These are phyloP conservation scores for Triplophysa yarkandensis DNA, from an alignment of 2,797 vertebrate species.

Conservation along the genomic window DNA sequence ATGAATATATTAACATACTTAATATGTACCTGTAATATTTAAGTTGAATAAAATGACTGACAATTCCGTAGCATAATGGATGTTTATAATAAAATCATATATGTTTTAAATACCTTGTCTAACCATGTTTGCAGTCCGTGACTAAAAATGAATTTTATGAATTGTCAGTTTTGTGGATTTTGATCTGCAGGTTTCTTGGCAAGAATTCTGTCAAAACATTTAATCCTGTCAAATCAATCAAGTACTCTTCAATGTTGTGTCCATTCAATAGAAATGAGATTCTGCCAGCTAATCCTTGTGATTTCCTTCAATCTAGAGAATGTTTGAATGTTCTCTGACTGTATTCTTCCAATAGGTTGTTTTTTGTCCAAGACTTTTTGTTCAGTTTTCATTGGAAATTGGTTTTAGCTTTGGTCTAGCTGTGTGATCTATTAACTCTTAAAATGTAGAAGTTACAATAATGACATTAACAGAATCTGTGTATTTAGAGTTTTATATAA, in stretches of 20 bases:
- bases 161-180: conserved; percentile 32
- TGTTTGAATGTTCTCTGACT: background rate
- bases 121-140: conserved; percentile 5
- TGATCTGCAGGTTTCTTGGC: conserved; percentile 35
- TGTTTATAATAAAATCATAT: background rate
- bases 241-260: conserved; percentile 21
- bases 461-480: too few species aligned
- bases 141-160: conserved; percentile 18
- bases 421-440: too few species aligned
- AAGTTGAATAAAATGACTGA: background rate
- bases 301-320: conserved; percentile 2
- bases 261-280: conserved; percentile 39
- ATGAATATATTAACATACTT: too few species aligned
- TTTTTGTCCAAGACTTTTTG: too few species aligned
- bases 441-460: too few species aligned
- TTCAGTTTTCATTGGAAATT: too few species aligned
- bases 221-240: conserved; percentile 41
- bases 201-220: conserved; percentile 46
- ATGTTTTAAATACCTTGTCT: background rate
- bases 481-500: background rate
- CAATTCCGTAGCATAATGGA: background rate
- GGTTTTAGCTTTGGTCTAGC: too few species aligned
- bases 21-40: too few species aligned
- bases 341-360: too few species aligned
- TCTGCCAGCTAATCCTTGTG: conserved; percentile 18